Base-by-base conservation (phyloP, 2,888 invertebrate genomes). In the Apodemia zela region DNA sequence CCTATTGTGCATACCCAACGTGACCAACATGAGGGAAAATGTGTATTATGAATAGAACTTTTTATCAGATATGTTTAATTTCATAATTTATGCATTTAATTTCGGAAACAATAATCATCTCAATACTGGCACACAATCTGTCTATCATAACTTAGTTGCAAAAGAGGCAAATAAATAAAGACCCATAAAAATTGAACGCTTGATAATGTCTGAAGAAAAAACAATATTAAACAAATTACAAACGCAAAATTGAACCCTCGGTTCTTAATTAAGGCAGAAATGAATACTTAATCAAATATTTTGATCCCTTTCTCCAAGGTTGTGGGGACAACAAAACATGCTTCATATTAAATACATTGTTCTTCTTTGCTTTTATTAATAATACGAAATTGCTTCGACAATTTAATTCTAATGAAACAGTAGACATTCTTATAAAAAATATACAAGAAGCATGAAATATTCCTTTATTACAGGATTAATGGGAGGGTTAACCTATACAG, bases 241-340 rank as follows among this genome's bases (percentile, higher is more conserved):
- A 51, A 51, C 51, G 18, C 13, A 51, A 51, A 51, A 51, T 51
- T 18, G 10, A 0, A 25, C 18, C 18, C 51, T 21, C 25, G 6
- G 21, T 11, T 25, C 6, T 33, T 51, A 51, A 51, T 51, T 51
- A 51, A 51, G 13, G 10, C 13, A 51, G 51, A 51, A 51, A 25
- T 51, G 51, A 51, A 54, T 54, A 25, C 51, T 54, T 54, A 54
- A 54, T 54, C 13, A 54, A 25, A 25, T 21, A 21, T 13, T 54
- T 18, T 25, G 51, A 21, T 15, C 51, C 51, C 51, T 10, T 25
- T 25, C 15, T 21, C 51, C 51, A 21, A 54, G 51, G 25, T 65
- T 63, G 61, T 62, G 63, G 65, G 68, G 62, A 65, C 61, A 66
- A 64, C 63, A 63, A 67, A 65, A 66, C 63, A 47, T 66, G 66